Evolutionary conservation across 2,113 vertebrate genomes (phyloP).

Genomic region (Lates calcarifer): DNA sequence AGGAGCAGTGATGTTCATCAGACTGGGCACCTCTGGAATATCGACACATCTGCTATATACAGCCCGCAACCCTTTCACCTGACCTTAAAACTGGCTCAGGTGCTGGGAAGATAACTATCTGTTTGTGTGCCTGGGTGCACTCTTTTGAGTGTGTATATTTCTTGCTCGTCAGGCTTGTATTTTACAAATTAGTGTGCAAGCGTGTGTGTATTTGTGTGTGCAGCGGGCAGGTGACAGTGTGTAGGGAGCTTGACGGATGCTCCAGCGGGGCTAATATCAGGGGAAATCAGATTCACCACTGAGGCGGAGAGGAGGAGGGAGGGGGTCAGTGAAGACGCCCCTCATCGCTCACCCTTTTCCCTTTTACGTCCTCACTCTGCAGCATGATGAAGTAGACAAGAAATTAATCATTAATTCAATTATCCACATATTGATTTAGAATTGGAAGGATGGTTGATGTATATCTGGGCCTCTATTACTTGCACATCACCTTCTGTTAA

Average conservation of each 20-base stretch:
- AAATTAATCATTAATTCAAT: slow-evolving; percentile 69
- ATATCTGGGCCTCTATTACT: slow-evolving; percentile 34
- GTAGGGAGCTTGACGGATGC: slow-evolving; percentile 63
- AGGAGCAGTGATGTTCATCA: slow-evolving; percentile 41
- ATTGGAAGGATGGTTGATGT: slow-evolving; percentile 44
- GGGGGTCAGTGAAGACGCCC: slow-evolving; percentile 54
- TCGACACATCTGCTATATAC: slow-evolving; percentile 7
- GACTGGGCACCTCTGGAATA: slow-evolving; percentile 35
- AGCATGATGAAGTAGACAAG: slow-evolving; percentile 22
- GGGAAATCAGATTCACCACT: slow-evolving; percentile 68
- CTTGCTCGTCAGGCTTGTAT: neutral
- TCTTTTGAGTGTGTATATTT: slow-evolving; percentile 4
- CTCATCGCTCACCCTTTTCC: slow-evolving; percentile 43
- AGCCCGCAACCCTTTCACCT: slow-evolving; percentile 31
- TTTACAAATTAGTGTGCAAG: slow-evolving; percentile 2
- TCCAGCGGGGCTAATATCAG: slow-evolving; percentile 61
- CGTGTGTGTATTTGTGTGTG: slow-evolving; percentile 7
- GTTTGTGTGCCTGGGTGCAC: neutral
- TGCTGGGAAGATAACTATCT: slow-evolving; percentile 43
- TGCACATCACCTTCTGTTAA: slow-evolving; percentile 55
- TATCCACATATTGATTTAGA: slow-evolving; percentile 65
- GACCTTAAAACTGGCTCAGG: slow-evolving; percentile 56
- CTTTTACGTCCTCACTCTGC: slow-evolving; percentile 32
- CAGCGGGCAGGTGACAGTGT: slow-evolving; percentile 32
- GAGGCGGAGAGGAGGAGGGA: slow-evolving; percentile 21